Conservation (phyloP, 2,797 vertebrate species). For the Cynodonichthys magdalenae region DNA sequence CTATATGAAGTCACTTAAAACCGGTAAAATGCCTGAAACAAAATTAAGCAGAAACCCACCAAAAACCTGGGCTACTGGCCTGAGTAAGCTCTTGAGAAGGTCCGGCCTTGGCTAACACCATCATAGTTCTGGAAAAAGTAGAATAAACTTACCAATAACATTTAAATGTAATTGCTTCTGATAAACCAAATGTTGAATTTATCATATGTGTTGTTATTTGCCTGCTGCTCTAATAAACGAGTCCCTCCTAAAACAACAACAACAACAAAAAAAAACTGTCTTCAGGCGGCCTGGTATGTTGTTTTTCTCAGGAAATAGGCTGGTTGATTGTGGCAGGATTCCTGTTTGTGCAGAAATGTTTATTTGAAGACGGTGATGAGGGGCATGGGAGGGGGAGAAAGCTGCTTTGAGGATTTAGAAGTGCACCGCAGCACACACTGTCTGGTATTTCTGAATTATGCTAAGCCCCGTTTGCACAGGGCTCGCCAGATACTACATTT, state of each 20-base stretch:
- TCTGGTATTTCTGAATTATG: constrained; percentile 78
- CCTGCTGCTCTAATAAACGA: constrained; percentile 22
- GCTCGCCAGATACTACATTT: constrained; percentile 66
- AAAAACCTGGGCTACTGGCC: too few relatives aligned
- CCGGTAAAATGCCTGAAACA: too few relatives aligned
- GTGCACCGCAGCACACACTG: constrained; percentile 56
- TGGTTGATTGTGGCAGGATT: constrained; percentile 44
- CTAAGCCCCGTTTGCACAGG: constrained; percentile 69
- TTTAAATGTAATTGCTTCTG: neutral
- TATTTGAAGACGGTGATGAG: constrained; percentile 58
- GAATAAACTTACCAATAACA: neutral
- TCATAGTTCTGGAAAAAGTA: too few relatives aligned
- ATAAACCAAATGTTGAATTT: constrained; percentile 14
- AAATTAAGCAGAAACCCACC: too few relatives aligned
- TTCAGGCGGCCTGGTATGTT: constrained; percentile 30
- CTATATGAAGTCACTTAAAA: too few relatives aligned
- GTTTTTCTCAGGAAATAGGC: constrained; percentile 42
- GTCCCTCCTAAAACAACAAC: neutral
- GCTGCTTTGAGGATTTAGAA: constrained; percentile 74
- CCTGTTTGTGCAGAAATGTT: constrained; percentile 56
- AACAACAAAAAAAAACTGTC: constrained; percentile 40
- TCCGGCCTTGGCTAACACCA: too few relatives aligned
- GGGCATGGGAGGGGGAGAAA: constrained; percentile 65
- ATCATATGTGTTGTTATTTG: neutral
- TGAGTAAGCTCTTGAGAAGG: too few relatives aligned